Conservation (phyloP, 2,113 vertebrate species). For the Erinaceus europaeus region DNA sequence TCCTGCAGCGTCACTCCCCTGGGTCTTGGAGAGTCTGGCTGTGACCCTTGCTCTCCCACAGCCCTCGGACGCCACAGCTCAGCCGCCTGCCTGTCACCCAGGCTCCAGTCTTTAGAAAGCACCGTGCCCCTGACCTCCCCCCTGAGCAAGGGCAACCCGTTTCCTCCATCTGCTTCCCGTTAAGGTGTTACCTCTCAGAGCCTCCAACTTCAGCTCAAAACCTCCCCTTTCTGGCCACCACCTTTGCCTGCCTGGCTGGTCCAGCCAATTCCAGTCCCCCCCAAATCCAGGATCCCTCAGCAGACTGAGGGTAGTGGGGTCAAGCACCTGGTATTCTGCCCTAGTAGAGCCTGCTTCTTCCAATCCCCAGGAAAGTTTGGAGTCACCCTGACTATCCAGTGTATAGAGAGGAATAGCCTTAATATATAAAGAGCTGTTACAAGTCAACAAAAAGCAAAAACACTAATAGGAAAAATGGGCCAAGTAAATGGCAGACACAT, state of each 20-base stretch:
- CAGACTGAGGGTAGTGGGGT: neutral
- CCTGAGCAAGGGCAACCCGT: constrained; percentile 4
- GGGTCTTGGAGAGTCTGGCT: neutral
- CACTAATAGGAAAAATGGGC: neutral
- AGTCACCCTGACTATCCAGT: neutral
- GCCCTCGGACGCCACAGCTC: neutral
- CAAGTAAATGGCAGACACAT: too few relatives aligned
- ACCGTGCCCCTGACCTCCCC: constrained; percentile 58
- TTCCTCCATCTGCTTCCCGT: constrained; percentile 72
- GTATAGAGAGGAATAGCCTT: neutral
- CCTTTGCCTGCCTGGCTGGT: neutral
- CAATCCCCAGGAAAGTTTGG: neutral
- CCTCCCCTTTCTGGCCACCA: neutral
- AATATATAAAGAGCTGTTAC: constrained; percentile 18
- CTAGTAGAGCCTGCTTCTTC: neutral
- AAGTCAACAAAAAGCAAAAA: constrained; percentile 9
- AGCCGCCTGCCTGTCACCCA: neutral
- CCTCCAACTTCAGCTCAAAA: neutral
- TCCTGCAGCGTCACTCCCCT: neutral
- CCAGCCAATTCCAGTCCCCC: neutral
- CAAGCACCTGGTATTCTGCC: neutral
- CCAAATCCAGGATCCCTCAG: neutral
- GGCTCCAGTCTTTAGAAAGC: constrained; percentile 46
- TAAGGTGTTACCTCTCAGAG: constrained; percentile 31
- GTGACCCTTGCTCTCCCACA: neutral